Conservation (phyloP, 2,888 invertebrate genomes). For the Camptogramma bilineatum region DNA sequence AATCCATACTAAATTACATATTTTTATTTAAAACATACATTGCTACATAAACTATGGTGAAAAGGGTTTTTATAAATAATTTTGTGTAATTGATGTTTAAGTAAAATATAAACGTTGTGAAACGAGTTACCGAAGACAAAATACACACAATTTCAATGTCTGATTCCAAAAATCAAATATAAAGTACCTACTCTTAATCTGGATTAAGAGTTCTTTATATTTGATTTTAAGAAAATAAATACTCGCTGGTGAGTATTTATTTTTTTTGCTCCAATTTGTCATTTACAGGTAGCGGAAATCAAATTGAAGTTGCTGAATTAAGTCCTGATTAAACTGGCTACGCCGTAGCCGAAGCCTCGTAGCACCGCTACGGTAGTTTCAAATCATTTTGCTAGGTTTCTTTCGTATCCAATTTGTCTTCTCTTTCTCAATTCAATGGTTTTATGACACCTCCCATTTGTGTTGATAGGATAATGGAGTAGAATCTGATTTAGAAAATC, state of each 20-base stretch:
- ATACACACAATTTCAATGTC: too few species aligned
- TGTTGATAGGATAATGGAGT: slow-evolving; percentile 2
- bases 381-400: slow-evolving; percentile 11
- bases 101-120: too few species aligned
- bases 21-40: too few species aligned
- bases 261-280: slow-evolving; percentile 12
- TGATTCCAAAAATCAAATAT: too few species aligned
- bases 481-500: neutral
- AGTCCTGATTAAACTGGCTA: slow-evolving; percentile 24
- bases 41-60: too few species aligned
- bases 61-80: too few species aligned
- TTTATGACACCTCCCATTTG: slow-evolving; percentile 10
- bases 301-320: slow-evolving; percentile 20
- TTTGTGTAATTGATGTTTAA: too few species aligned
- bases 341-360: slow-evolving; percentile 16
- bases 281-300: slow-evolving; percentile 20
- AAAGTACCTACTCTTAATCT: too few species aligned
- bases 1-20: too few species aligned
- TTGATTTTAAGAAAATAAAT: too few species aligned
- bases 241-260: neutral
- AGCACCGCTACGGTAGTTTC: slow-evolving; percentile 17
- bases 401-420: slow-evolving; percentile 12
- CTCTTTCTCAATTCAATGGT: slow-evolving; percentile 3
- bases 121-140: too few species aligned
- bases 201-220: too few species aligned